Conservation (phyloP, 2,113 vertebrate species). For the Anarrhichthys ocellatus region DNA sequence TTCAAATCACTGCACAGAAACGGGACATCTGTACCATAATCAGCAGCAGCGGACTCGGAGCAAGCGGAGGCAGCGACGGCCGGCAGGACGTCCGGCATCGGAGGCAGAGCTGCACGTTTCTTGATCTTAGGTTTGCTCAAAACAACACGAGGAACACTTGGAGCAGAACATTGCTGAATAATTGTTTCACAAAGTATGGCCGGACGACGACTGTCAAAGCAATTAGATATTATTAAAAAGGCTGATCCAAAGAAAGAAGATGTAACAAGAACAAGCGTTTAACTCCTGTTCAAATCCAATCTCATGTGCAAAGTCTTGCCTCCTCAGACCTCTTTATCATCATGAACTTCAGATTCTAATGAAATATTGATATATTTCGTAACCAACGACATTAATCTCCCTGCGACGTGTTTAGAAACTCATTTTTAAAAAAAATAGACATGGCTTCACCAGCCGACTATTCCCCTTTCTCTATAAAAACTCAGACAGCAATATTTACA, state of each 20-base stretch:
- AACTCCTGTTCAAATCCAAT: conserved; percentile 66
- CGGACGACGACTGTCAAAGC: conserved; percentile 65
- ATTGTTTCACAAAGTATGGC: conserved; percentile 70
- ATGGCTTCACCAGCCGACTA: conserved; percentile 77
- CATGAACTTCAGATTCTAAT: conserved; percentile 35
- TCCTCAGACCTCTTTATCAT: conserved; percentile 25
- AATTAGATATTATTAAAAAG: conserved; percentile 64
- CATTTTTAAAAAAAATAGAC: conserved; percentile 85
- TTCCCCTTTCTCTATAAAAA: conserved; percentile 83
- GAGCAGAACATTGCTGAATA: conserved; percentile 71
- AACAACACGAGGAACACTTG: conserved; percentile 81
- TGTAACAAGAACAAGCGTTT: conserved; percentile 49
- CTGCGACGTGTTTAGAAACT: conserved; percentile 79
- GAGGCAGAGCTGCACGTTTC: conserved; percentile 60
- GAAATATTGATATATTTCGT: conserved; percentile 46
- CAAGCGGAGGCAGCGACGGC: conserved; percentile 57
- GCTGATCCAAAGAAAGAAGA: conserved; percentile 62
- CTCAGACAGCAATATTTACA: conserved; percentile 81
- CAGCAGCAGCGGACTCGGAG: conserved; percentile 56
- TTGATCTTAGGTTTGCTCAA: conserved; percentile 72
- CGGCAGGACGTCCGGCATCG: conserved; percentile 38
- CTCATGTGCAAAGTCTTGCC: conserved; percentile 72
- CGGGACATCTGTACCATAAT: conserved; percentile 72
- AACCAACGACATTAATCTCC: conserved; percentile 63
- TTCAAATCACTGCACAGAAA: conserved; percentile 78